Evolutionary conservation across 1,140 invertebrate species (phyloP).

Genomic region (Condylostylus longicornis): DNA sequence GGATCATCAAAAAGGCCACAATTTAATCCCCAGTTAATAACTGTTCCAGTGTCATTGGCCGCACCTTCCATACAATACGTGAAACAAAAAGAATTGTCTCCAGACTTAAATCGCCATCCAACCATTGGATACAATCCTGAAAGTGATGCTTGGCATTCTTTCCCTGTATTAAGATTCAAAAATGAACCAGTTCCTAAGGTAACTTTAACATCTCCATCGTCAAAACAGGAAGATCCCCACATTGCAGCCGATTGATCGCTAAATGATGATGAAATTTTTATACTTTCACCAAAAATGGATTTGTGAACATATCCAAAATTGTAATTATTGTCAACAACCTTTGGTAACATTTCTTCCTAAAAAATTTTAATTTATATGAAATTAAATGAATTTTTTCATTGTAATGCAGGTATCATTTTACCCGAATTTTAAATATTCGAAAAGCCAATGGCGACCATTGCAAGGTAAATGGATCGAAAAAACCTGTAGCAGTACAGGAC

Average conservation of each 20-base stretch:
- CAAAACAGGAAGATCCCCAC: conserved; percentile 80
- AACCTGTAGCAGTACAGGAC: conserved; percentile 75
- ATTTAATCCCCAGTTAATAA: conserved; percentile 72
- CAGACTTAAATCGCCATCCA: conserved; percentile 63
- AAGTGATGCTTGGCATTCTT: conserved; percentile 58
- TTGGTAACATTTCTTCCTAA: conserved; percentile 58
- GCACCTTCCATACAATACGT: conserved; percentile 71
- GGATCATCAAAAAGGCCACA: conserved; percentile 57
- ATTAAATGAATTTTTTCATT: too few relatives aligned
- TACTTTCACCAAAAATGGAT: conserved; percentile 60
- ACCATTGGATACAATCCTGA: conserved; percentile 77
- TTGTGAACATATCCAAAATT: conserved; percentile 52
- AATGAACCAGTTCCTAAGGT: conserved; percentile 93
- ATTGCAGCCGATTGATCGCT: conserved; percentile 75
- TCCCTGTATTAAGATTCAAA: conserved; percentile 74
- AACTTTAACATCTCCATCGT: conserved; percentile 69
- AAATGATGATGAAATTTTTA: conserved; percentile 40
- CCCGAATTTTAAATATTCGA: too few relatives aligned
- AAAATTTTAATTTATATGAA: conserved; percentile 4
- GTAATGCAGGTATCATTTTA: too few relatives aligned
- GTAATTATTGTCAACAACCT: conserved; percentile 61
- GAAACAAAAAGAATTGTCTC: conserved; percentile 14
- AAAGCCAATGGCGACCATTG: conserved; percentile 47
- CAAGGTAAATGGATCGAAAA: conserved; percentile 85
- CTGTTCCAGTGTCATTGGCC: conserved; percentile 70